These are phyloP conservation scores for Polia nebulosa DNA, from an alignment of 2,888 invertebrate genomes.

Conservation along the genomic window DNA sequence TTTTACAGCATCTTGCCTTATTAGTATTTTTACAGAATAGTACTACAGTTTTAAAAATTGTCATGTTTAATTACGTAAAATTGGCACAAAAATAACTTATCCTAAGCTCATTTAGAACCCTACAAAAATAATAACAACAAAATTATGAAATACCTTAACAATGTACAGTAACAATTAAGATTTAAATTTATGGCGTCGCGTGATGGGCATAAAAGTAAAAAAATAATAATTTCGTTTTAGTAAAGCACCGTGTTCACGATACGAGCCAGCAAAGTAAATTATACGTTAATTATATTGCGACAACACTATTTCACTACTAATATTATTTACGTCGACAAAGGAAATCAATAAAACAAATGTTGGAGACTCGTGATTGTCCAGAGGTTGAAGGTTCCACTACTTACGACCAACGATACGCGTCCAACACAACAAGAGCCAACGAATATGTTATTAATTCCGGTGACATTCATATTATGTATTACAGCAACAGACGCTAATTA, in stretches of 20 bases:
- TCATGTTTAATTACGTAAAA: not conserved
- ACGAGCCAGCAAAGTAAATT: conserved; percentile 82
- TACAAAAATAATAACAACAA: conserved; percentile 53
- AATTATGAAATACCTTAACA: conserved; percentile 75
- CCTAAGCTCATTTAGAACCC: not conserved
- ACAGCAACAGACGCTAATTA: too few species aligned
- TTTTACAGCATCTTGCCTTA: too few species aligned
- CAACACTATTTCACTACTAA: conserved; percentile 79
- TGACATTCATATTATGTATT: not conserved
- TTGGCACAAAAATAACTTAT: too few species aligned
- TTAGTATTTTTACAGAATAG: not conserved
- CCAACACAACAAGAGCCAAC: not conserved
- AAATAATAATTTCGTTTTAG: conserved; percentile 78
- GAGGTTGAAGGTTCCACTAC: too few species aligned
- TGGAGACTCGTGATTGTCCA: not conserved
- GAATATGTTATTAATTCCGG: not conserved
- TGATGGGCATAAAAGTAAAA: conserved; percentile 79
- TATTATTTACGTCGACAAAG: conserved; percentile 71
- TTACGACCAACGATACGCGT: too few species aligned
- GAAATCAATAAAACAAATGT: conserved; percentile 69
- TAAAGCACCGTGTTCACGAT: conserved; percentile 87
- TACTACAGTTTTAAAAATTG: not conserved
- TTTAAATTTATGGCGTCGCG: conserved; percentile 83
- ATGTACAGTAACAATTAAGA: conserved; percentile 79
- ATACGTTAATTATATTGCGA: conserved; percentile 84